Base-by-base conservation (phyloP, 2,797 vertebrate genomes). In the Gymnopithys bicolor region DNA sequence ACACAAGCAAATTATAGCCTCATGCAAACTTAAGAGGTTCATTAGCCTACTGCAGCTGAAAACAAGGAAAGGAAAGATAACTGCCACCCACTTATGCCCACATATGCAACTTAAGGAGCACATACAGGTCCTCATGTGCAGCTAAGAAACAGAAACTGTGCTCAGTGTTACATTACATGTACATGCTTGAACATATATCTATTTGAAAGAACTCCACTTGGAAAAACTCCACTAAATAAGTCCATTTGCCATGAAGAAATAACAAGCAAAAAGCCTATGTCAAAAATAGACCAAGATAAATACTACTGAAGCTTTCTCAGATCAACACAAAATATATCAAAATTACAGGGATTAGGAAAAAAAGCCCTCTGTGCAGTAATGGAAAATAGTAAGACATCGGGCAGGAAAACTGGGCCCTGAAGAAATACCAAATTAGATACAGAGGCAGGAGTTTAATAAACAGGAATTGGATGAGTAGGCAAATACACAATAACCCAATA, bases 171-270 rank as follows among this genome's bases (percentile, higher is more conserved):
- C 28, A 71, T 9, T 19, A 10, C 35, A 63, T 23, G 41, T 18
- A 43, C 7, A 25, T 10, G 56, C 9, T 46, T 28, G 10, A 82
- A 49, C 1, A 3, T 2, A 48, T 1, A 23, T 5, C 19, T 19
- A 82, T 63, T 25, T 68, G 35, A 68, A 93, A 89, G 22, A 55
- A 68, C 15, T 41, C 16, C 28, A 45, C 49, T 51, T 22, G 21
- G 51, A 63, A 45, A 37, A 77, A 18, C 2, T 7, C 28, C 67
- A 75, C 37, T 17, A 63, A 89, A 79, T 52, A 59, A 19, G 33
- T 37, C 58, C 11, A 4, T 78, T 82, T 87, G 23, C 13, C 51
- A 33, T 27, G 13, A 82, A 53, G 43, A 70, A 45, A 51, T 3
- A 60, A 48, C 41, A 68, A 55, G 18, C 5, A 67, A 77, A 88